Evolutionary conservation across 2,113 vertebrate species (phyloP), one percentile per base, ranked within the genome.

Genomic region (Siphamia tubifer): DNA sequence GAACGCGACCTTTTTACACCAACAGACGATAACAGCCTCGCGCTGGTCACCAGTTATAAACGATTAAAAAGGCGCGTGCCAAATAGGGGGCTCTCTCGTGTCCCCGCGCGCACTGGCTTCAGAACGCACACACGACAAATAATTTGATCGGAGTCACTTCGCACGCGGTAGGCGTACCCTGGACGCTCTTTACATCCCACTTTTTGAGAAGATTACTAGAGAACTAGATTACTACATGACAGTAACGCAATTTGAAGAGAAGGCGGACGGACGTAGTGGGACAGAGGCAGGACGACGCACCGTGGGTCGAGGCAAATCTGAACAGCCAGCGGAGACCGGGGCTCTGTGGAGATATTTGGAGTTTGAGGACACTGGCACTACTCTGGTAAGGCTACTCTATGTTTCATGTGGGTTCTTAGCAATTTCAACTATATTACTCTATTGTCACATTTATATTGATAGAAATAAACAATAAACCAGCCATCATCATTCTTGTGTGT

Each of bases 121-220:
- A 12, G 51, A 62, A n/a, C 36, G 25, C 6, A 40, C 52, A 36
- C 74, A 30, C 52, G 52, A 45, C 67, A 71, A 20, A 24, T 28
- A 4, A 74, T 79, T 73, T 74, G 74, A 80, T 74, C 76, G 77
- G 81, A 69, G 71, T 67, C 27, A 30, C 16, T 17, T 68, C 73
- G 70, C 52, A 67, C 60, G 77, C 74, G 58, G 90, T 79, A 84
- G 91, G 92, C 89, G 91, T 90, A 85, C 67, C 89, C 79, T 40
- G 68, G 47, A 13, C 63, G 6, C 58, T 65, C 58, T 66, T 40
- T 58, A 54, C 85, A 73, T 83, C 82, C 80, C 75, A 80, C 85
- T 81, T 79, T 45, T 82, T 68, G 73, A 86, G 72, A 20, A 83
- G 73, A 85, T 88, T 87, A 84, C 68, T 15, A 43, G 49, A 51